Conservation (phyloP, 2,888 invertebrate genomes). For the Alviniconcha strummeri region DNA sequence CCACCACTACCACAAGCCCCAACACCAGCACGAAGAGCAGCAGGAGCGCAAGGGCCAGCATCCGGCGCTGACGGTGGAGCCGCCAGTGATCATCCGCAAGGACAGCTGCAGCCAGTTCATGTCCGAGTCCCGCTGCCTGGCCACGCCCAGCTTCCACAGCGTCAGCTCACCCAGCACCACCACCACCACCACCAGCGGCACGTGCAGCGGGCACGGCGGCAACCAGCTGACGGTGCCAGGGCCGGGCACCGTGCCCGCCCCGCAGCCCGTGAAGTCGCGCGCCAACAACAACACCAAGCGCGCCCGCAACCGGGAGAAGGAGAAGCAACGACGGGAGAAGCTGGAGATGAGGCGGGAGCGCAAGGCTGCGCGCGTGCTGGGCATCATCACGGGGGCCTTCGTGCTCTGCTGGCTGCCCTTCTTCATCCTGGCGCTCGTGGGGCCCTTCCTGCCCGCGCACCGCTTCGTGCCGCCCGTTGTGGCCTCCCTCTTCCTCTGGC, state of each 20-base stretch:
- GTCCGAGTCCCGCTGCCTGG: constrained; percentile 17
- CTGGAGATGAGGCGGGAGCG: constrained; percentile 72
- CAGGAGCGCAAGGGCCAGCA: not conserved
- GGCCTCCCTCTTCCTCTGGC: constrained; percentile 80
- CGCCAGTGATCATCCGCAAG: constrained; percentile 23
- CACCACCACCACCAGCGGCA: constrained; percentile 22
- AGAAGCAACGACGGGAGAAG: constrained; percentile 64
- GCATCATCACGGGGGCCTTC: constrained; percentile 90
- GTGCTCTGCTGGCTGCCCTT: constrained; percentile 97
- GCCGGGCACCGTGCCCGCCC: constrained; percentile 41
- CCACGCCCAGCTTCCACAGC: constrained; percentile 15
- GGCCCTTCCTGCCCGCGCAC: constrained; percentile 85
- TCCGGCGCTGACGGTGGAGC: not conserved
- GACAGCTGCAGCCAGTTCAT: constrained; percentile 22
- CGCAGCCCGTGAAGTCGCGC: constrained; percentile 41
- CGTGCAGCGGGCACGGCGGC: constrained; percentile 20
- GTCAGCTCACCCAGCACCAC: constrained; percentile 18
- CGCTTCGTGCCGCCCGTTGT: constrained; percentile 60
- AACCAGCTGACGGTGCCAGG: constrained; percentile 36
- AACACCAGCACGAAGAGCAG: not conserved
- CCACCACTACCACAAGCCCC: not conserved
- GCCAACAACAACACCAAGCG: constrained; percentile 53
- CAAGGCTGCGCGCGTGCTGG: constrained; percentile 72
- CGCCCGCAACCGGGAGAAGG: constrained; percentile 50
- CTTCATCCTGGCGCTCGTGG: constrained; percentile 89